A percentile compares a stretch with the other conserved stretches of the same genome.
Evolutionary conservation across 1,140 invertebrate genomes (phyloP).

Genomic region (Camponotus pennsylvanicus): DNA sequence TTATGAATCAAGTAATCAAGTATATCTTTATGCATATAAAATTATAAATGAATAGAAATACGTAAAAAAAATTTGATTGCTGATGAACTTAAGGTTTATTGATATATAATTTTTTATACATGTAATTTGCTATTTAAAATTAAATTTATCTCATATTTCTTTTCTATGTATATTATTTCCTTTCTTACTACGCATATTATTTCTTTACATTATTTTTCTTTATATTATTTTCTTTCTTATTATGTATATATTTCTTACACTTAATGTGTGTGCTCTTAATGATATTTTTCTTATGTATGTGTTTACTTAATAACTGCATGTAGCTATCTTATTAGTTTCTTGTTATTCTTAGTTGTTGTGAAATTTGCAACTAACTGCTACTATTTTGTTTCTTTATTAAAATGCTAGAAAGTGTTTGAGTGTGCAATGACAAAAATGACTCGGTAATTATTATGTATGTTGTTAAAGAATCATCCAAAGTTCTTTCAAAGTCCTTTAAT

Average conservation of each 20-base stretch:
- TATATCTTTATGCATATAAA: too few relatives aligned
- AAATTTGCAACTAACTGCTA: not conserved
- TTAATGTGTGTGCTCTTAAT: not conserved
- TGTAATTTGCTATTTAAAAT: not conserved
- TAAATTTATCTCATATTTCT: constrained; percentile 28
- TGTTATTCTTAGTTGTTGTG: not conserved
- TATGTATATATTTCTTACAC: not conserved
- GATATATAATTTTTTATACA: constrained; percentile 12
- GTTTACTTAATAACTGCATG: not conserved
- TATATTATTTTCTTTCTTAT: not conserved
- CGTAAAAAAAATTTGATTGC: constrained; percentile 21
- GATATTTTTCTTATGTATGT: not conserved
- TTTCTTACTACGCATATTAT: not conserved
- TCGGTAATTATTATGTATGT: not conserved
- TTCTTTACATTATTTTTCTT: not conserved
- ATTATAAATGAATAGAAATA: constrained; percentile 25
- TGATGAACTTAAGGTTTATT: constrained; percentile 61
- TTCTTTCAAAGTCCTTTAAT: not conserved
- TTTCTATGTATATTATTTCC: not conserved
- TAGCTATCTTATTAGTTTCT: constrained; percentile 12
- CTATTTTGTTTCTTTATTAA: constrained; percentile 4
- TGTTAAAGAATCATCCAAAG: not conserved
- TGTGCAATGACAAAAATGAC: not conserved
- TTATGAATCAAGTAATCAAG: not conserved
- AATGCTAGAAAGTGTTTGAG: constrained; percentile 4